These are phyloP conservation scores for Premnoplex brunnescens DNA, from an alignment of 2,797 vertebrate genomes.

Conservation along the genomic window DNA sequence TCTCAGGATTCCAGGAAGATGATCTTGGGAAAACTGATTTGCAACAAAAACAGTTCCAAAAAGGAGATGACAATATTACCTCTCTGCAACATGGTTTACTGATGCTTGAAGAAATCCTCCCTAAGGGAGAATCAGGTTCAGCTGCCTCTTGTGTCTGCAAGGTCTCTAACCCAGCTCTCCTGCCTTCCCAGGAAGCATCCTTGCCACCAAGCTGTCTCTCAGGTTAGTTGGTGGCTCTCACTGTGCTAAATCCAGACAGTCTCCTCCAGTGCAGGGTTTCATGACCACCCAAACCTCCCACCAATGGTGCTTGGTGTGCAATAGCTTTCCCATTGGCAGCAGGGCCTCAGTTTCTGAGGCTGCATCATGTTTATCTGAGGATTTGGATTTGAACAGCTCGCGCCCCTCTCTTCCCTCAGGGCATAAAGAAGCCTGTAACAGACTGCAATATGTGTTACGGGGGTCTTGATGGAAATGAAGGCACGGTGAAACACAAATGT, in stretches of 20 bases:
- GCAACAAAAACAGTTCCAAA: neutral
- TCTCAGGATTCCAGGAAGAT: neutral
- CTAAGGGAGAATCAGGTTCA: neutral
- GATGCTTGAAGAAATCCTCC: neutral
- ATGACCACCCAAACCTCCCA: neutral
- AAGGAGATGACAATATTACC: neutral
- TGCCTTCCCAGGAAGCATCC: fast-evolving
- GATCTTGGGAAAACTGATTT: neutral
- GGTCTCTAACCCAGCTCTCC: neutral
- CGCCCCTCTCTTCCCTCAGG: slow-evolving; percentile 35
- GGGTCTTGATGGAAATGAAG: slow-evolving; percentile 50
- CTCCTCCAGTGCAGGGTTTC: neutral
- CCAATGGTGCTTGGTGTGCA: neutral
- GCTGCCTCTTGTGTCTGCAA: neutral
- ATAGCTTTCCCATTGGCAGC: neutral
- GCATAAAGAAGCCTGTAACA: slow-evolving; percentile 44
- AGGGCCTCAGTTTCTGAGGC: neutral
- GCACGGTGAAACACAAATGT: slow-evolving; percentile 27
- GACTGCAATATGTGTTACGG: slow-evolving; percentile 48
- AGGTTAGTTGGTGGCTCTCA: fast-evolving
- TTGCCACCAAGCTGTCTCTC: neutral
- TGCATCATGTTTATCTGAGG: neutral
- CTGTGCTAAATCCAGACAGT: neutral
- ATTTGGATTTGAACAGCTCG: slow-evolving; percentile 29
- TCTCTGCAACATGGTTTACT: neutral